Conservation (phyloP, 2,888 invertebrate genomes). For the Thecocarcelia acutangulata region DNA sequence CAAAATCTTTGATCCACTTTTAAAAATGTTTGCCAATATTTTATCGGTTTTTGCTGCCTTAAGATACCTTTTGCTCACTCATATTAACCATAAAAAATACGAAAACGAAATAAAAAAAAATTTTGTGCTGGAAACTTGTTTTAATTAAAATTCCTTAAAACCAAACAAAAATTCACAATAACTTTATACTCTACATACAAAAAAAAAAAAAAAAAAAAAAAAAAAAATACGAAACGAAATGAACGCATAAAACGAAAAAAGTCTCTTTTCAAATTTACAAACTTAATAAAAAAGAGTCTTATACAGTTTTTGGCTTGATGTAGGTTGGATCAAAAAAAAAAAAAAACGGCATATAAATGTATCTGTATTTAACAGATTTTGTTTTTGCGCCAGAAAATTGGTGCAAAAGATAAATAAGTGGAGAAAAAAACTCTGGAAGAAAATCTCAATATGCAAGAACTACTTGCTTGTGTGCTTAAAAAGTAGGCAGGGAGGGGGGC, state of each 20-base stretch:
- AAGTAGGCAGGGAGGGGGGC: not conserved
- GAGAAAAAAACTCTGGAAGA: slow-evolving; percentile 43
- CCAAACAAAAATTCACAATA: slow-evolving; percentile 56
- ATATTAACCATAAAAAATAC: slow-evolving; percentile 2
- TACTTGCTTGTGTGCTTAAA: not conserved
- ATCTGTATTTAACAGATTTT: slow-evolving; percentile 51
- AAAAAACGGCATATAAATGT: slow-evolving; percentile 9
- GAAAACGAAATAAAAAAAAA: slow-evolving; percentile 1
- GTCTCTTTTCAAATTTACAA: slow-evolving; percentile 27
- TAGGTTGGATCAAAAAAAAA: slow-evolving; percentile 20
- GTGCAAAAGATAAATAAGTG: slow-evolving; percentile 61
- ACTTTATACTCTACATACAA: slow-evolving; percentile 16
- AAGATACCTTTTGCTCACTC: slow-evolving; percentile 23
- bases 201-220: slow-evolving; percentile 17
- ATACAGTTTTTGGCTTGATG: not conserved
- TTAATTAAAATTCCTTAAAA: slow-evolving; percentile 65
- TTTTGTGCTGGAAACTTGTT: slow-evolving; percentile 49
- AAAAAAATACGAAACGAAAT: slow-evolving; percentile 1
- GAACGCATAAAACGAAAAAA: slow-evolving; percentile 40
- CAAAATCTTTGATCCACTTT: slow-evolving; percentile 34
- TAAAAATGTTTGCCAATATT: slow-evolving; percentile 11
- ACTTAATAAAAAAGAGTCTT: slow-evolving; percentile 4
- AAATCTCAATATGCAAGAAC: slow-evolving; percentile 25
- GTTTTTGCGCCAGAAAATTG: slow-evolving; percentile 59
- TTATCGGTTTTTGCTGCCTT: slow-evolving; percentile 16